phyloP scores from a whole-genome alignment of 2,113 vertebrate genomes.

The Eulacestoma nigropectus region DNA sequence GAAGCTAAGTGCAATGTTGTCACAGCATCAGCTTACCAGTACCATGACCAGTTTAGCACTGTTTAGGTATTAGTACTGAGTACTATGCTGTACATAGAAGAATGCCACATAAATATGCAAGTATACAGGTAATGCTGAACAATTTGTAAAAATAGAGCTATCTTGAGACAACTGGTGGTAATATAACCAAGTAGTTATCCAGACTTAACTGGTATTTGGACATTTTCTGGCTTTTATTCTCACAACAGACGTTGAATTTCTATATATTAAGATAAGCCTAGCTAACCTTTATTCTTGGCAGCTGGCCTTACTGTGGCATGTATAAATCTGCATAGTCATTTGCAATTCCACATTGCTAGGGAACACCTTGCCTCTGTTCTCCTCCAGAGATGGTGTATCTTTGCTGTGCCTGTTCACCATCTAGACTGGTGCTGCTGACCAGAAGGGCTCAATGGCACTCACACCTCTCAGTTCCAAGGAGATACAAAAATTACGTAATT shows the following conservation, averaged over 20 bases:
- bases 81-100: neutral
- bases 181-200: neutral
- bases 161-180: neutral
- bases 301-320: neutral
- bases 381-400: neutral
- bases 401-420: neutral
- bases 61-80: neutral
- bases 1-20: neutral
- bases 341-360: neutral
- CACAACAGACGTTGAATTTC: neutral
- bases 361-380: neutral
- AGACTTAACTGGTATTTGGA: neutral
- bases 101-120: neutral
- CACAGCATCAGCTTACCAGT: neutral
- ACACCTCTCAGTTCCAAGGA: neutral
- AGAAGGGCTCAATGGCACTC: neutral
- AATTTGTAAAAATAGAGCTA: neutral
- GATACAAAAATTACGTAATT: neutral
- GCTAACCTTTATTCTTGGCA: neutral
- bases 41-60: neutral
- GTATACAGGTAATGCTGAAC: neutral
- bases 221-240: neutral
- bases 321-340: neutral
- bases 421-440: neutral
- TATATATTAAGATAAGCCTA: neutral